These are phyloP conservation scores for Leptocoma aspasia DNA, from an alignment of 2,113 vertebrate species.

Conservation along the genomic window DNA sequence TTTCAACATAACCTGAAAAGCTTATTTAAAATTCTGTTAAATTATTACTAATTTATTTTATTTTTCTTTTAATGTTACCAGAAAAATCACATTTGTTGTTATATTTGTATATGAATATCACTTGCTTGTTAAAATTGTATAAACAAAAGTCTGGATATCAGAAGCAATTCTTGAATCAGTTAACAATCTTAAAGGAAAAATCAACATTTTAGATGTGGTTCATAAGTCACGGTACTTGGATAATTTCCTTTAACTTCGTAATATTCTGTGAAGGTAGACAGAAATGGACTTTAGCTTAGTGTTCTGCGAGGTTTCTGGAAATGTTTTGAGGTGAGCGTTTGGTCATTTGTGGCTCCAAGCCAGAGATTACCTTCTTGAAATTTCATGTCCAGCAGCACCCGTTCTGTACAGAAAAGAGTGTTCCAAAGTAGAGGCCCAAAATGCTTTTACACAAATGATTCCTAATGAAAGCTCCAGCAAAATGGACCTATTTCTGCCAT, in stretches of 20 bases:
- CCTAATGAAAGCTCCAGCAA: neutral
- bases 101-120: neutral
- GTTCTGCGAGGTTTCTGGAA: neutral
- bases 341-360: neutral
- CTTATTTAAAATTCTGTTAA: neutral
- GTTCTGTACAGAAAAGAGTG: neutral
- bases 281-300: neutral
- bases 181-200: neutral
- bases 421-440: neutral
- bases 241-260: neutral
- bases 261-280: neutral
- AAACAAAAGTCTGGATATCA: neutral
- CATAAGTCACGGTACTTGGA: neutral
- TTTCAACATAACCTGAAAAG: neutral
- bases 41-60: neutral
- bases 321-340: neutral
- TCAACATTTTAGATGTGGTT: neutral
- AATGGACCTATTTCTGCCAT: neutral
- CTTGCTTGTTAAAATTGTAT: neutral
- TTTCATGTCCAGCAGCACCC: neutral
- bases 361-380: neutral
- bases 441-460: neutral
- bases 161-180: neutral
- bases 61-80: neutral
- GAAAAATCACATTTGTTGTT: neutral